phyloP scores from a whole-genome alignment of 2,888 invertebrate species.

The Spialia ferax region DNA sequence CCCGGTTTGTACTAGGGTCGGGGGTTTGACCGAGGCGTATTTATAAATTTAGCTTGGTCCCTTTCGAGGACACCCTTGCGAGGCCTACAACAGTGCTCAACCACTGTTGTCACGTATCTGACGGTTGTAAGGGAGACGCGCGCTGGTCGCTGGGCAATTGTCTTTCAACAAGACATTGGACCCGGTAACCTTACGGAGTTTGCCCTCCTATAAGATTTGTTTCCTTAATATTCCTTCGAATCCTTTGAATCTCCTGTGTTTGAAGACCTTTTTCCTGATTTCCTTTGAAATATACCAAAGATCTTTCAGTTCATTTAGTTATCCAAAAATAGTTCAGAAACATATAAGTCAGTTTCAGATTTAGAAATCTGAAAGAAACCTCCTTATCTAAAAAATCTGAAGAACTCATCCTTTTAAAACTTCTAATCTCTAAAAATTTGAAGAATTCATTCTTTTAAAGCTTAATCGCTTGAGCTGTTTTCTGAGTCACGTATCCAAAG shows the following conservation, averaged over 20 bases:
- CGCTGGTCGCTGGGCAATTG: conserved; percentile 78
- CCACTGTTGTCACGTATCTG: conserved; percentile 79
- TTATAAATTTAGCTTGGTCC: conserved; percentile 49
- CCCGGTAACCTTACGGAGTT: conserved; percentile 63
- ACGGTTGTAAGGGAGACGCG: conserved; percentile 56
- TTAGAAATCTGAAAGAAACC: no score
- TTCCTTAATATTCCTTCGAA: conserved; percentile 37
- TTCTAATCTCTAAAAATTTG: no score
- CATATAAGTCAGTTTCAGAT: no score
- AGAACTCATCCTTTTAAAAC: no score
- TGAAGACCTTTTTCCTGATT: background rate
- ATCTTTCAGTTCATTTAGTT: background rate
- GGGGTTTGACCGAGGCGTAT: conserved; percentile 62
- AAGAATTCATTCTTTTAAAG: no score
- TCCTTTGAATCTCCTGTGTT: conserved; percentile 41
- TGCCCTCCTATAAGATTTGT: background rate
- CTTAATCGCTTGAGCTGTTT: no score
- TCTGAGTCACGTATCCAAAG: no score
- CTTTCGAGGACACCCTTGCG: conserved; percentile 7
- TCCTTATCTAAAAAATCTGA: no score
- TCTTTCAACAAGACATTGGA: conserved; percentile 85
- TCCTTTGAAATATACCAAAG: background rate
- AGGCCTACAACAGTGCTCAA: conserved; percentile 76
- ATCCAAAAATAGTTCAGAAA: no score
- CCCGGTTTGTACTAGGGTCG: conserved; percentile 78